phyloP scores from a whole-genome alignment of 2,113 vertebrate species.

The Pitta sordida region DNA sequence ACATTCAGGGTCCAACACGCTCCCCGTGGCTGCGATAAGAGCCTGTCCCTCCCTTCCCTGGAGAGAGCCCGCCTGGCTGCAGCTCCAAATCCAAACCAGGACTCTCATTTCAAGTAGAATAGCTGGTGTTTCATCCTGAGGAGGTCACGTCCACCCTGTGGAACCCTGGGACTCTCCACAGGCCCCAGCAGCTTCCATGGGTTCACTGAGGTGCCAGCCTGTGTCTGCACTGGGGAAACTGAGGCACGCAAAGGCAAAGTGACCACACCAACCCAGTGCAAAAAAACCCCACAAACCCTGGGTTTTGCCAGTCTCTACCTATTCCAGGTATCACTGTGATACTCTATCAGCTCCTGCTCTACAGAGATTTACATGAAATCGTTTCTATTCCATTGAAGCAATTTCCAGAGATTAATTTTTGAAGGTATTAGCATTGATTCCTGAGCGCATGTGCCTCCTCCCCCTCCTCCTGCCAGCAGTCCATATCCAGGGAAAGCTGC shows the following conservation, averaged over 20 bases:
- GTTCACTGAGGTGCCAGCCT: background rate
- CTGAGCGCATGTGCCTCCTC: background rate
- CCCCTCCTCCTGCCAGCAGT: background rate
- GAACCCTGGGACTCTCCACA: background rate
- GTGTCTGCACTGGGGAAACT: background rate
- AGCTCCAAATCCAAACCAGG: background rate
- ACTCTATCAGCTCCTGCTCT: background rate
- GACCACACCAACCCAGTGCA: background rate
- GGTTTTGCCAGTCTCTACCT: background rate
- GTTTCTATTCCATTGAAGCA: background rate
- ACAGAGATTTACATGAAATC: background rate
- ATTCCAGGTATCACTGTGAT: background rate
- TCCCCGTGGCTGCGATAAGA: background rate
- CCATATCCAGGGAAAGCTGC: background rate
- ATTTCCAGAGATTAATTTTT: conserved; percentile 24
- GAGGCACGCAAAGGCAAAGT: background rate
- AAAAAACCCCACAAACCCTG: background rate
- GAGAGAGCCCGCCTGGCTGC: background rate
- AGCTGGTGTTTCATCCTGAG: background rate
- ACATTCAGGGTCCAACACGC: rapidly evolving
- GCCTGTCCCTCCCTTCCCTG: background rate
- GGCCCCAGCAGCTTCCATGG: background rate
- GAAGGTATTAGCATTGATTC: conserved; percentile 13
- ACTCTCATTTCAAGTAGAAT: background rate
- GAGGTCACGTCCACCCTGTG: background rate